phyloP scores from a whole-genome alignment of 2,888 invertebrate genomes.

The Lycophotia porphyrea region DNA sequence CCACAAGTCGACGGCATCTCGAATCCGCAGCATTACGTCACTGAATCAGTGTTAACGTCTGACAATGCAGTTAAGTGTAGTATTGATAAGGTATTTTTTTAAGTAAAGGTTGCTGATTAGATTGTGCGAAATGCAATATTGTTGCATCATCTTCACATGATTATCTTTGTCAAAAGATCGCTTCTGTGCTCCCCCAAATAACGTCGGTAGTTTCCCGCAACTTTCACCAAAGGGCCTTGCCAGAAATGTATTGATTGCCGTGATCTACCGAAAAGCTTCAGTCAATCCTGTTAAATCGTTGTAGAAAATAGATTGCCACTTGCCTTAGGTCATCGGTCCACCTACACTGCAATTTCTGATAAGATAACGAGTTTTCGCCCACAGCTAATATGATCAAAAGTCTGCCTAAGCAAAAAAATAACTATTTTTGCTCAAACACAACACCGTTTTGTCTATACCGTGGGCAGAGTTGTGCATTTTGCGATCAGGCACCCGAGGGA shows the following conservation, averaged over 20 bases:
- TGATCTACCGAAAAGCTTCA: background rate
- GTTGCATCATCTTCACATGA: slow-evolving; percentile 5
- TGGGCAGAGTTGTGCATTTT: background rate
- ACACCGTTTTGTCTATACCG: background rate
- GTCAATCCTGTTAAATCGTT: background rate
- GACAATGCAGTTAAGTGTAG: slow-evolving; percentile 67
- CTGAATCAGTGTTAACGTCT: slow-evolving; percentile 41
- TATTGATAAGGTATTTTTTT: slow-evolving; percentile 60
- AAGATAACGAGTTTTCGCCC: background rate
- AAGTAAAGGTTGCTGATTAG: slow-evolving; percentile 50
- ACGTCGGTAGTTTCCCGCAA: background rate
- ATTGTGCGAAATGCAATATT: background rate
- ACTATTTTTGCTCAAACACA: background rate
- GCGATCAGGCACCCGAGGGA: background rate
- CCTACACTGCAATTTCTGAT: background rate
- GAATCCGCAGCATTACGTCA: slow-evolving; percentile 68
- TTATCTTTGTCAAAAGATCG: background rate
- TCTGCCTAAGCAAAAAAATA: background rate
- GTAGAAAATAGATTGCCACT: background rate
- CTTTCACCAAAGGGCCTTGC: background rate
- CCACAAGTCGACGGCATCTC: slow-evolving; percentile 49
- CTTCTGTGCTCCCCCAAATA: background rate
- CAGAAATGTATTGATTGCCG: background rate
- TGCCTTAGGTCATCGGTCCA: background rate
- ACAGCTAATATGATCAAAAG: background rate